Conservation (phyloP, 1,140 invertebrate species). For the Drosophila busckii region DNA sequence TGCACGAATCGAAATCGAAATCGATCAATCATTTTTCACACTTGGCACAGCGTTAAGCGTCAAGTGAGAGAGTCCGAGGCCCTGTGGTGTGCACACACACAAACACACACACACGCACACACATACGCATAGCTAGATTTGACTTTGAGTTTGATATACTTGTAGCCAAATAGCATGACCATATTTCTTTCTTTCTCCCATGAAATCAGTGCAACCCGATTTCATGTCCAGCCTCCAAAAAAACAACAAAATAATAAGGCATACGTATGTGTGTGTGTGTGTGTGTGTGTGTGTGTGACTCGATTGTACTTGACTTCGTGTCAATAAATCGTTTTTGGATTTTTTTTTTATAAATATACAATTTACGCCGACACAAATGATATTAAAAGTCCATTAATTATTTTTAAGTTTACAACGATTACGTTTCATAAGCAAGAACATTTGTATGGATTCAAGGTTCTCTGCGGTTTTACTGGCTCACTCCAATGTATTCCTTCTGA, state of each 20-base stretch:
- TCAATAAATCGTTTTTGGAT: slow-evolving; percentile 72
- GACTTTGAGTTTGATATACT: slow-evolving; percentile 2
- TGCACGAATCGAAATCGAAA: slow-evolving; percentile 42
- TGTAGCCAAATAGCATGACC: slow-evolving; percentile 6
- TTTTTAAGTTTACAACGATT: slow-evolving; percentile 53
- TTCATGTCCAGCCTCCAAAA: neutral
- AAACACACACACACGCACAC: neutral
- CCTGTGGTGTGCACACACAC: slow-evolving; percentile 23
- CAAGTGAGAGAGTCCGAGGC: slow-evolving; percentile 23
- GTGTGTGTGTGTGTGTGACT: neutral
- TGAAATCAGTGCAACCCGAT: neutral
- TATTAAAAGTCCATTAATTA: slow-evolving; percentile 78
- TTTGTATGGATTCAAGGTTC: slow-evolving; percentile 26
- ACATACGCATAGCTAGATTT: neutral
- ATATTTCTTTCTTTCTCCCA: slow-evolving; percentile 11
- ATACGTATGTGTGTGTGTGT: neutral
- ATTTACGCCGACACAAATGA: slow-evolving; percentile 73
- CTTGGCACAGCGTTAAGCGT: slow-evolving; percentile 30
- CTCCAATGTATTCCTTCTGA: no score
- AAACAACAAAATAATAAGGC: no score
- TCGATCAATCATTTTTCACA: slow-evolving; percentile 76
- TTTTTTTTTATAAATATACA: slow-evolving; percentile 50
- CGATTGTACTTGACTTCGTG: slow-evolving; percentile 67
- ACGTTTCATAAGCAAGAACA: no score
- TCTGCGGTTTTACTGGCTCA: neutral